Evolutionary conservation across 1,140 invertebrate species (phyloP), one percentile per base, ranked within the genome.

Genomic region (Geopemphigus sp.): DNA sequence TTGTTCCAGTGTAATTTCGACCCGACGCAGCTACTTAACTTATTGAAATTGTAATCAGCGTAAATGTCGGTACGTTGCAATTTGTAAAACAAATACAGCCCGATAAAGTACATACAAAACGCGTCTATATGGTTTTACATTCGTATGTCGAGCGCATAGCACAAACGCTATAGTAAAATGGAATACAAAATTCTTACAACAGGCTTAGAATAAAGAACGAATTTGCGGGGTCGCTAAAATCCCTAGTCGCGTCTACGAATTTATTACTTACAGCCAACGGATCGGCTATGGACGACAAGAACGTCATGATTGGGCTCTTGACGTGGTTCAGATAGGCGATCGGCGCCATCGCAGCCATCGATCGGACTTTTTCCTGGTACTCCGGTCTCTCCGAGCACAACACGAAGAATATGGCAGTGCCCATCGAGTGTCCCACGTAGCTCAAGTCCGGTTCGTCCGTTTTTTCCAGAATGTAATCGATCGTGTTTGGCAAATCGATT

Each of bases 381-480:
- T 90, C 86, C 0, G 89, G 88, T 56, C 85, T 84, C 66, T 86
- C 85, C n/a, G 87, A 87, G 68, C 87, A 82, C 83, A 89, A 84
- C 8, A 87, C 87, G 61, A 87, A 88, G 39, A 87, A 86, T 59
- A 85, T 84, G 6, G 86, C 87, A 1, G 88, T 88, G 14, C 91
- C 91, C 85, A 92, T 90, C 2, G 90, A 91, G 84, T 91, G 89
- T 2, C 85, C 87, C 0, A 88, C 64, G 83, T 90, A 92, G 81
- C 84, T 85, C 0, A 92, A 70, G 80, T 87, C 84, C 11, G 84
- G 73, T 32, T 86, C 84, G 0, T 84, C 84, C 0, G 90, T 91
- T 11, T 81, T 81, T 12, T 88, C 85, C 82, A 91, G 85, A 17
- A 89, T 87, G 82, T 88, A 88, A 82, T 92, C 88, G 39, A 92